Percentiles rank a stretch among this genome's conserved stretches.
Conservation (phyloP, 37 sponge, comb jelly and placozoan species). For the Crambe crambe region DNA sequence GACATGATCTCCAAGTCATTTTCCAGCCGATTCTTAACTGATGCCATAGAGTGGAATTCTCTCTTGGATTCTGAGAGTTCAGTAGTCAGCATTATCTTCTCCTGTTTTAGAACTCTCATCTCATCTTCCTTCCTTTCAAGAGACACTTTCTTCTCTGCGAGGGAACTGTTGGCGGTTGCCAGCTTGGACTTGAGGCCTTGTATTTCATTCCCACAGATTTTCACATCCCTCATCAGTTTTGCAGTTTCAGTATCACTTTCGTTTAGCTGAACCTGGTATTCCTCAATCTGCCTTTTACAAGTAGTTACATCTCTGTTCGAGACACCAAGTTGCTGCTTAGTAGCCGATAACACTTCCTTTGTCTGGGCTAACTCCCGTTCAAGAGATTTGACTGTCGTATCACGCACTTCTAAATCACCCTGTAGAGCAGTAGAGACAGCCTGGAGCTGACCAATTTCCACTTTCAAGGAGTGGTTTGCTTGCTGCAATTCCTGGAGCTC, state of each 20-base stretch:
- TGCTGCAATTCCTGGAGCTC: constrained; percentile 1
- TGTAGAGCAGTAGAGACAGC: neutral
- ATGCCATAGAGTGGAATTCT: neutral
- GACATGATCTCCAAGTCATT: neutral
- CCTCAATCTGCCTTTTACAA: neutral
- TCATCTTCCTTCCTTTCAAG: neutral
- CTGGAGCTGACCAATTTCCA: neutral
- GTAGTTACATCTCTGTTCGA: neutral
- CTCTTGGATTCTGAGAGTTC: constrained; percentile 5
- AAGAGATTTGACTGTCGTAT: neutral
- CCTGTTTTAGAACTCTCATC: neutral
- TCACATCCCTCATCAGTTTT: neutral
- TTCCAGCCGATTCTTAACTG: neutral
- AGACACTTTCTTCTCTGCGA: neutral
- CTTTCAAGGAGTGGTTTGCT: neutral
- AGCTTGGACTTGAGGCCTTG: neutral
- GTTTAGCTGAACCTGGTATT: neutral
- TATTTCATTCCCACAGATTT: constrained; percentile 1
- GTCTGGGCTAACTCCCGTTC: neutral
- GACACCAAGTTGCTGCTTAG: neutral
- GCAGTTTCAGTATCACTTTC: neutral
- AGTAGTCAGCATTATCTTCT: neutral
- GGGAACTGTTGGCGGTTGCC: neutral
- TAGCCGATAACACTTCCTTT: neutral
- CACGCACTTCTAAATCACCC: neutral